phyloP scores from a whole-genome alignment of 2,888 invertebrate species.

The Spodoptera littoralis region DNA sequence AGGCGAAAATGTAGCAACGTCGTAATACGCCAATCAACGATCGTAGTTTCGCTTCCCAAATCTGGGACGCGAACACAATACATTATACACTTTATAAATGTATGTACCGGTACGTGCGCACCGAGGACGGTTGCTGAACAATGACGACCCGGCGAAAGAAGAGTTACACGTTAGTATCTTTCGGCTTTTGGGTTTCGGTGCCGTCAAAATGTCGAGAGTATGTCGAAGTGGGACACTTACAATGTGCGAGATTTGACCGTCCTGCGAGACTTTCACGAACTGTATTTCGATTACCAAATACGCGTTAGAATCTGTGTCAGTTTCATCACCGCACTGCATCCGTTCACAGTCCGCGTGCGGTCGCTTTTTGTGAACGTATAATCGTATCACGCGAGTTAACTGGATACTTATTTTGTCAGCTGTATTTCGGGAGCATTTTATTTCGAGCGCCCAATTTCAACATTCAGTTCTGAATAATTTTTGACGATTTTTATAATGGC shows the following conservation, averaged over 20 bases:
- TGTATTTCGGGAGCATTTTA: slow-evolving; percentile 26
- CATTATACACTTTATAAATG: slow-evolving; percentile 66
- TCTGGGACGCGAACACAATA: slow-evolving; percentile 82
- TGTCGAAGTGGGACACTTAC: slow-evolving; percentile 82
- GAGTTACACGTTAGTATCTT: slow-evolving; percentile 74
- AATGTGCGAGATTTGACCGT: slow-evolving; percentile 83
- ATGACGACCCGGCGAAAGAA: slow-evolving; percentile 76
- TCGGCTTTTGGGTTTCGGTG: slow-evolving; percentile 83
- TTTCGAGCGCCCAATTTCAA: slow-evolving; percentile 21
- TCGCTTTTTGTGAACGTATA: slow-evolving; percentile 72
- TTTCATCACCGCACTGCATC: slow-evolving; percentile 87
- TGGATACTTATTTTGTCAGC: slow-evolving; percentile 56
- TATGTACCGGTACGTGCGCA: slow-evolving; percentile 73
- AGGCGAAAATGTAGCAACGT: slow-evolving; percentile 86
- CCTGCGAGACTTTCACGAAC: slow-evolving; percentile 87
- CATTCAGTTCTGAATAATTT: neutral
- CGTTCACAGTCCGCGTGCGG: slow-evolving; percentile 77
- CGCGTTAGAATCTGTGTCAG: slow-evolving; percentile 88
- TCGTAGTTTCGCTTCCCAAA: slow-evolving; percentile 84
- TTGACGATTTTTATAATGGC: too few species aligned
- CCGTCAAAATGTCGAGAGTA: slow-evolving; percentile 83
- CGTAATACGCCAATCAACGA: slow-evolving; percentile 84
- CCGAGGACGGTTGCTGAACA: slow-evolving; percentile 71
- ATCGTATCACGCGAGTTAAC: slow-evolving; percentile 58
- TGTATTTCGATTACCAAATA: slow-evolving; percentile 88